Percentiles rank a stretch among this genome's conserved stretches.
Conservation (phyloP, 2,888 invertebrate species). For the Cheilosia scutellata region DNA sequence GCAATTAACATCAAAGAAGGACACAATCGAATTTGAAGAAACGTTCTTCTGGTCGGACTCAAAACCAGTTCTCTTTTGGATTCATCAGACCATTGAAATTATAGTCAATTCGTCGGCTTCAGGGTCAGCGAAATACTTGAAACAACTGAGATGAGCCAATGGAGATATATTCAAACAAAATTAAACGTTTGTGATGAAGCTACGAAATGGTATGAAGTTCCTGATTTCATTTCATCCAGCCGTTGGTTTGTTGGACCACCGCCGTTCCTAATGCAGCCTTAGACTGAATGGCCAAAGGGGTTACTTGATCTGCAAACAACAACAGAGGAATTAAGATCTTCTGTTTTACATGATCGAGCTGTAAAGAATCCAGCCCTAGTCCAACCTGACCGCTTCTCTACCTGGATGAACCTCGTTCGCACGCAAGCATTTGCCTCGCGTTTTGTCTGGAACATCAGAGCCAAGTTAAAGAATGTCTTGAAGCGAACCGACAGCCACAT, state of each 20-base stretch:
- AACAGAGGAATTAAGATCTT: not conserved
- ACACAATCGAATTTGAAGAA: conserved; percentile 49
- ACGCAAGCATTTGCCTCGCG: too few relatives aligned
- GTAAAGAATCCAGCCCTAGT: too few relatives aligned
- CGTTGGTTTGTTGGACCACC: not conserved
- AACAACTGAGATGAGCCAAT: not conserved
- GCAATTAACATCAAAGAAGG: conserved; percentile 43
- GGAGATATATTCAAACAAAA: not conserved
- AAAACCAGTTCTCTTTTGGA: conserved; percentile 77
- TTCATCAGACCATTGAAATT: conserved; percentile 74
- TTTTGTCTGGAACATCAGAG: too few relatives aligned
- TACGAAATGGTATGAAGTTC: not conserved
- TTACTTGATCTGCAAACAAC: too few relatives aligned
- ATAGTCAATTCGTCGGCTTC: conserved; percentile 75
- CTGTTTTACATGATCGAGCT: not conserved
- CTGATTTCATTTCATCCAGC: not conserved
- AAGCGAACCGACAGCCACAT: not conserved
- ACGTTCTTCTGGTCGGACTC: conserved; percentile 78
- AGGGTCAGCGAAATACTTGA: conserved; percentile 66
- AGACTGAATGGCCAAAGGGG: not conserved
- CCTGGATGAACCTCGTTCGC: too few relatives aligned
- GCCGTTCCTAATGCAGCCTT: not conserved
- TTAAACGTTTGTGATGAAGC: not conserved
- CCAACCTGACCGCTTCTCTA: too few relatives aligned
- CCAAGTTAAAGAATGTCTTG: not conserved